phyloP scores from a whole-genome alignment of 2,113 vertebrate genomes.

The Hydrolagus affinis region DNA sequence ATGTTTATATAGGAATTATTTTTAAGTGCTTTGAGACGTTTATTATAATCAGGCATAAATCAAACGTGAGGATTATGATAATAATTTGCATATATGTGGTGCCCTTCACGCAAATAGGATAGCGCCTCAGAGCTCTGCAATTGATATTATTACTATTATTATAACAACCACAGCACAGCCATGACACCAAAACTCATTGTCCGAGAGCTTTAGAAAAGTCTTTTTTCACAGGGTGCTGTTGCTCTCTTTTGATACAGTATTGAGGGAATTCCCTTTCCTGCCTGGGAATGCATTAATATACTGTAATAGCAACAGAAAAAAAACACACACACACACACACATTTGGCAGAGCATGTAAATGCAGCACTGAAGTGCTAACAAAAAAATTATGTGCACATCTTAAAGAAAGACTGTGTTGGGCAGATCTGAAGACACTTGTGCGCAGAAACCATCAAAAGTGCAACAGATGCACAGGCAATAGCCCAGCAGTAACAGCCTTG shows the following conservation, averaged over 20 bases:
- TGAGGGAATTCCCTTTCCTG: not conserved
- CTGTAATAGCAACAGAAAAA: not conserved
- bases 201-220: not conserved
- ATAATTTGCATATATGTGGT: too few relatives aligned
- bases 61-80: too few relatives aligned
- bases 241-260: not conserved
- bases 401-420: not conserved
- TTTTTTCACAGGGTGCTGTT: not conserved
- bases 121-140: not conserved
- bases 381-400: not conserved
- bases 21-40: conserved; percentile 20
- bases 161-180: conserved; percentile 4
- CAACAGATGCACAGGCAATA: not conserved
- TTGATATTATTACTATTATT: not conserved
- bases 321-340: too few relatives aligned
- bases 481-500: not conserved
- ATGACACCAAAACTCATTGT: conserved; percentile 5
- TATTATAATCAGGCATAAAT: too few relatives aligned
- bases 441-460: not conserved
- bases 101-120: too few relatives aligned
- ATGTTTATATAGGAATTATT: too few relatives aligned
- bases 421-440: not conserved
- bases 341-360: not conserved
- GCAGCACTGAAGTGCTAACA: not conserved
- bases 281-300: not conserved